These are phyloP conservation scores for Nemapogon koenigi DNA, from an alignment of 2,888 invertebrate genomes.

Conservation along the genomic window DNA sequence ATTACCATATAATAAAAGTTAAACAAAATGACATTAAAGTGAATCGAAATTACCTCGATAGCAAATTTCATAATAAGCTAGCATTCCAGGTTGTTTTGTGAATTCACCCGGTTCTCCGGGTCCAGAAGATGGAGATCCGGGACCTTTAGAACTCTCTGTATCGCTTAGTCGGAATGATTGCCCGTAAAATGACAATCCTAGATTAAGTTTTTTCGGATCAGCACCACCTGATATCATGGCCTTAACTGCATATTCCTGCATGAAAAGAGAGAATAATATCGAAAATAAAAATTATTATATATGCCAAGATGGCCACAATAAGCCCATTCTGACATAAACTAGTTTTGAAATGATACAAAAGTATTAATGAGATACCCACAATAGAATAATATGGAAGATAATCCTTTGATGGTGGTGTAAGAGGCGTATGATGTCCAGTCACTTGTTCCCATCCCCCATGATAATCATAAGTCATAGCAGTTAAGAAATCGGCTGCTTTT, in stretches of 20 bases:
- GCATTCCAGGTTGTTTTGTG: conserved; percentile 86
- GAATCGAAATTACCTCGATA: conserved; percentile 67
- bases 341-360: conserved; percentile 3
- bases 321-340: too few species aligned
- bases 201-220: conserved; percentile 75
- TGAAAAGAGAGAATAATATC: conserved; percentile 16
- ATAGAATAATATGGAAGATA: conserved; percentile 78
- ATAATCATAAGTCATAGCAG: conserved; percentile 88
- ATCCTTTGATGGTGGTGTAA: conserved; percentile 71
- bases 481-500: conserved; percentile 76
- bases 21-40: too few species aligned
- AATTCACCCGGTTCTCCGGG: conserved; percentile 83
- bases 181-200: conserved; percentile 88
- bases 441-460: conserved; percentile 87
- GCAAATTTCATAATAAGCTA: conserved; percentile 87
- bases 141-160: conserved; percentile 32
- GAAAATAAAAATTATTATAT: too few species aligned
- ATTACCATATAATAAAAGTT: too few species aligned
- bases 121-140: conserved; percentile 72
- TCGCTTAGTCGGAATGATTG: conserved; percentile 78
- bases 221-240: conserved; percentile 77
- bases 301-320: too few species aligned
- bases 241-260: conserved; percentile 81
- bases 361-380: conserved; percentile 60
- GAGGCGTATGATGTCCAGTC: conserved; percentile 83